These are phyloP conservation scores for Hemibates koningsi DNA, from an alignment of 2,113 vertebrate species.

Conservation along the genomic window DNA sequence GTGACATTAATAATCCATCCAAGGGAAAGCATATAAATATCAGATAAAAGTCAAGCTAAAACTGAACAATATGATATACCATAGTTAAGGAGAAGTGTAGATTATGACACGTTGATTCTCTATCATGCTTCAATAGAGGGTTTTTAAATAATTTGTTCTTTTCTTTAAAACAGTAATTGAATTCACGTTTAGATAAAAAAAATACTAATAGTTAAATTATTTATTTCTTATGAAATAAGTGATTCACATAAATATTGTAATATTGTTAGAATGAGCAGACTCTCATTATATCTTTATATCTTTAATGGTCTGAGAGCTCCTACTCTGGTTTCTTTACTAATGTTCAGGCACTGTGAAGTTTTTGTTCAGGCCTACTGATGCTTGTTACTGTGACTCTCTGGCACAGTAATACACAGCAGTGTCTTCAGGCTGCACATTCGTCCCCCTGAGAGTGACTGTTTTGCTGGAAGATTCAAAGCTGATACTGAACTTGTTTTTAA, in stretches of 20 bases:
- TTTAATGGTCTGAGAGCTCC: background rate
- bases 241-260: background rate
- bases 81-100: too few relatives aligned
- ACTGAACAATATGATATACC: background rate
- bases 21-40: too few relatives aligned
- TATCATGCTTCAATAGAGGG: background rate
- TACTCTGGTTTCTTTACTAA: background rate
- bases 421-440: slow-evolving; percentile 62
- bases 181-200: background rate
- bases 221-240: accelerated
- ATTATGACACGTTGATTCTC: too few relatives aligned
- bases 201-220: background rate
- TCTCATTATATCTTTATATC: background rate
- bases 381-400: background rate
- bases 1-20: too few relatives aligned
- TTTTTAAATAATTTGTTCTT: background rate
- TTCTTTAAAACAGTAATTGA: background rate
- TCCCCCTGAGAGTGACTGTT: background rate
- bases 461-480: background rate
- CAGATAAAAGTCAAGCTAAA: background rate
- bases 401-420: background rate
- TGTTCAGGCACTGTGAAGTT: background rate
- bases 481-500: accelerated
- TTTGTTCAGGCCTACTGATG: background rate
- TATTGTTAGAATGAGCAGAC: background rate